A percentile compares a stretch with the other conserved stretches of the same genome.
Conservation (phyloP, 2,113 vertebrate genomes). For the Xiphophorus couchianus region DNA sequence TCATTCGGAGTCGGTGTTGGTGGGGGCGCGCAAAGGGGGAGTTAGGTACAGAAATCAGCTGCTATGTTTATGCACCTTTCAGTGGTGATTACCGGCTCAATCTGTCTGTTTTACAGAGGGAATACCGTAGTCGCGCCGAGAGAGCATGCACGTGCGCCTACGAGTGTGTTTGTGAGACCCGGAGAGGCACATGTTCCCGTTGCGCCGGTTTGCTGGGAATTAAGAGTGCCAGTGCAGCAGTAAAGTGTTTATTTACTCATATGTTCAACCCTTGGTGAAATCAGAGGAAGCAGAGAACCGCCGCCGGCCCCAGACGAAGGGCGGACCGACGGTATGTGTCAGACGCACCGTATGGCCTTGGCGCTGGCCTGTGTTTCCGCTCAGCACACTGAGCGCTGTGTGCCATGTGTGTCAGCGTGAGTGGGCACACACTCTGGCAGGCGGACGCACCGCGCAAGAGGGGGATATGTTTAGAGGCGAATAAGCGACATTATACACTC, state of each 20-base stretch:
- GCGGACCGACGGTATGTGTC: conserved; percentile 60
- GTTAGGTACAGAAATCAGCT: conserved; percentile 80
- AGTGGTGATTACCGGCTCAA: conserved; percentile 86
- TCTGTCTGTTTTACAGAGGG: conserved; percentile 78
- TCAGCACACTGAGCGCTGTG: conserved; percentile 41
- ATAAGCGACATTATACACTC: conserved; percentile 57
- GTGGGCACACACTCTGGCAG: conserved; percentile 59
- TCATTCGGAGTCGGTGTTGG: conserved; percentile 48
- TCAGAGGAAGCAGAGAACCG: conserved; percentile 68
- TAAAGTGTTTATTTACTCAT: conserved; percentile 75
- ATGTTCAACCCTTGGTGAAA: conserved; percentile 54
- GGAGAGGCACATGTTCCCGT: conserved; percentile 59
- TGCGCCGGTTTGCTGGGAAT: conserved; percentile 59
- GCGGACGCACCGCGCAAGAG: conserved; percentile 38
- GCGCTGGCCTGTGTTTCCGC: conserved; percentile 56
- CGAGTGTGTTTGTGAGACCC: conserved; percentile 44
- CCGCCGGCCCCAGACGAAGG: conserved; percentile 49
- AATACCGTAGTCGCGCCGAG: conserved; percentile 60
- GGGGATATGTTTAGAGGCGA: conserved; percentile 47
- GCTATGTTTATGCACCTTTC: conserved; percentile 89
- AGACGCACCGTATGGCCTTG: conserved; percentile 57
- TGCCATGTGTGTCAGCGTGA: conserved; percentile 44
- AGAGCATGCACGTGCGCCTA: conserved; percentile 24
- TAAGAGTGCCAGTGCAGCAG: conserved; percentile 46
- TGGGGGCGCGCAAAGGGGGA: conserved; percentile 47